Evolutionary conservation across 2,888 invertebrate genomes (phyloP), one percentile per base, ranked within the genome.

Genomic region (Drosophila birchii): DNA sequence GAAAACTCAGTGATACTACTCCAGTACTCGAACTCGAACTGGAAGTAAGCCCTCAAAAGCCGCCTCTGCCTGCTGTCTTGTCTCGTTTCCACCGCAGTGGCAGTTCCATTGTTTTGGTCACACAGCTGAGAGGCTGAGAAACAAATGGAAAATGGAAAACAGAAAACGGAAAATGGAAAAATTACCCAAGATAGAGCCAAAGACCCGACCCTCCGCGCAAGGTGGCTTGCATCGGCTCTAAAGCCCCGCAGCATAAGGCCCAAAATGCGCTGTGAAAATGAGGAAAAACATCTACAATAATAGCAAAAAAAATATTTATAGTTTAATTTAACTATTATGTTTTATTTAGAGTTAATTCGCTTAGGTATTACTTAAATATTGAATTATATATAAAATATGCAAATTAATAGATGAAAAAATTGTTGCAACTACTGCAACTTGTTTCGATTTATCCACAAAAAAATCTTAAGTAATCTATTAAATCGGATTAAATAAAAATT

Each of bases 81-180:
- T 58, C 34, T 51, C 20, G 51, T 34, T 20, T 51, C 51, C 20
- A 51, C 51, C 20, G 51, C 51, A 51, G 34, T 34, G 45, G 75
- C 47, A 84, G 79, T 75, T 79, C 84, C 88, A 84, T 84, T 84
- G 84, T 84, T 84, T 89, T 89, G 89, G 82, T 84, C 87, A 81
- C 79, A 86, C 89, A 86, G 87, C 83, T 83, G 83, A 89, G 83
- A 86, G 74, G 44, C 61, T 51, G 51, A 51, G 51, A 51, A 70
- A 60, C 54, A 54, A 47, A 67, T 49, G 54, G 47, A 55, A 55
- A 62, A 68, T 51, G 51, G 51, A 51, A 51, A 51, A 51, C 51
- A 36, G 34, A 53, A 51, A 53, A 53, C 51, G 51, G 51, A 53
- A 61, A 61, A 63, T 69, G 73, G 76, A 57, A 74, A 83, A 83